A percentile compares a stretch with the other conserved stretches of the same genome.
phyloP scores from a whole-genome alignment of 2,797 vertebrate genomes.

The Falco berigora region DNA sequence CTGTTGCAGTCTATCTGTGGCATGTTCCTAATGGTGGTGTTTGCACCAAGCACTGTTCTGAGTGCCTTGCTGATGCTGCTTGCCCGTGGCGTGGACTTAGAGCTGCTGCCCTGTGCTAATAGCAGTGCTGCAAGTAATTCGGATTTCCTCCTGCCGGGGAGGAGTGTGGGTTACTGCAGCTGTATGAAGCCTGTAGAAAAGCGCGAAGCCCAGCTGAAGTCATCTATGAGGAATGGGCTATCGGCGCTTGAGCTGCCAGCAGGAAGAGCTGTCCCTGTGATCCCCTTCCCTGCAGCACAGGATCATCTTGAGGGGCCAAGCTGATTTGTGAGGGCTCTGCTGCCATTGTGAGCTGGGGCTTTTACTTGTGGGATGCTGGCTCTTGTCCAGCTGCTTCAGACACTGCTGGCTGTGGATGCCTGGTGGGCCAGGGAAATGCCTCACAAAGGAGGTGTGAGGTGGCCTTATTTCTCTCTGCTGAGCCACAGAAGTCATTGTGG shows the following conservation, averaged over 20 bases:
- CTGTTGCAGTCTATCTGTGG: accelerated
- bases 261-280: not conserved
- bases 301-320: accelerated
- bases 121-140: accelerated
- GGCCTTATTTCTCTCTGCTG: not conserved
- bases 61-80: not conserved
- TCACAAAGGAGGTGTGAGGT: not conserved
- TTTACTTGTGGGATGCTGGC: not conserved
- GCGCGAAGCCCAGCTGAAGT: accelerated
- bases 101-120: accelerated
- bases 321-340: not conserved
- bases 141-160: not conserved
- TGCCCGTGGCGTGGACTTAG: accelerated
- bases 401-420: not conserved
- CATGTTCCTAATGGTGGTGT: accelerated
- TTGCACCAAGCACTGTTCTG: accelerated
- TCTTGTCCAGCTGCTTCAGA: not conserved
- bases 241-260: not conserved
- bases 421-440: not conserved
- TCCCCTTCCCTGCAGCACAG: too few relatives aligned
- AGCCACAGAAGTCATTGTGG: accelerated
- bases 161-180: not conserved
- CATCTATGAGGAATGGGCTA: not conserved
- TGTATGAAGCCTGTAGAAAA: not conserved
- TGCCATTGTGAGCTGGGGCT: accelerated